These are phyloP conservation scores for Andrena chrysosceles DNA, from an alignment of 2,888 invertebrate species.

Conservation along the genomic window DNA sequence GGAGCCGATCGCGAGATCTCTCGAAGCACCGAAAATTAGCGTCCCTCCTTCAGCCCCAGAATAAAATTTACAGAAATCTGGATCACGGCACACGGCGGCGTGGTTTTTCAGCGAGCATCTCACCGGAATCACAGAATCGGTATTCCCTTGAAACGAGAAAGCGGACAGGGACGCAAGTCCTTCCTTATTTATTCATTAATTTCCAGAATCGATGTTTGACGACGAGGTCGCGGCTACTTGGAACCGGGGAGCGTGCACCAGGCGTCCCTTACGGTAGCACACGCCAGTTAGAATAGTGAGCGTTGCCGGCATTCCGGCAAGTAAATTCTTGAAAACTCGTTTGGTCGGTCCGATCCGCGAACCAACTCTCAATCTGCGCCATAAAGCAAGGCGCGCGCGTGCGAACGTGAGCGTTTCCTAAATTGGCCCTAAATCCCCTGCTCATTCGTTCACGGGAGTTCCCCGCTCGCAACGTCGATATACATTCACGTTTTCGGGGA, in stretches of 20 bases:
- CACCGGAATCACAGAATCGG: conserved; percentile 17
- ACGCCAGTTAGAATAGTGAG: conserved; percentile 76
- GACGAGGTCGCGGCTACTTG: conserved; percentile 61
- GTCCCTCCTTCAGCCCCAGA: background rate
- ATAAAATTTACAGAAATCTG: conserved; percentile 38
- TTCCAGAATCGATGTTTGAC: conserved; percentile 68
- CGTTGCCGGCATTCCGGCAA: conserved; percentile 80
- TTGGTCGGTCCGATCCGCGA: conserved; percentile 77
- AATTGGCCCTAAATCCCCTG: conserved; percentile 72
- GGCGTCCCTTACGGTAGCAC: conserved; percentile 71
- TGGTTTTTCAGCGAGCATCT: conserved; percentile 16
- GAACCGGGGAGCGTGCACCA: conserved; percentile 56
- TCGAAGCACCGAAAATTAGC: background rate
- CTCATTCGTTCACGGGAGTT: conserved; percentile 12
- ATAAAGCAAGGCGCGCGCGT: conserved; percentile 68
- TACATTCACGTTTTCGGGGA: background rate
- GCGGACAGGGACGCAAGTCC: conserved; percentile 32
- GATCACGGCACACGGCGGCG: background rate
- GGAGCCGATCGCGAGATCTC: background rate
- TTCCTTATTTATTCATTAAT: conserved; percentile 68
- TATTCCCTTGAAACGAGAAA: conserved; percentile 24
- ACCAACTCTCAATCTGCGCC: conserved; percentile 75
- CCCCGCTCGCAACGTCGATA: background rate
- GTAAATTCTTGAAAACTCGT: conserved; percentile 82
- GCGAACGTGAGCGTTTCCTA: conserved; percentile 73